These are phyloP conservation scores for Ips typographus DNA, from an alignment of 1,140 invertebrate species.

Conservation along the genomic window DNA sequence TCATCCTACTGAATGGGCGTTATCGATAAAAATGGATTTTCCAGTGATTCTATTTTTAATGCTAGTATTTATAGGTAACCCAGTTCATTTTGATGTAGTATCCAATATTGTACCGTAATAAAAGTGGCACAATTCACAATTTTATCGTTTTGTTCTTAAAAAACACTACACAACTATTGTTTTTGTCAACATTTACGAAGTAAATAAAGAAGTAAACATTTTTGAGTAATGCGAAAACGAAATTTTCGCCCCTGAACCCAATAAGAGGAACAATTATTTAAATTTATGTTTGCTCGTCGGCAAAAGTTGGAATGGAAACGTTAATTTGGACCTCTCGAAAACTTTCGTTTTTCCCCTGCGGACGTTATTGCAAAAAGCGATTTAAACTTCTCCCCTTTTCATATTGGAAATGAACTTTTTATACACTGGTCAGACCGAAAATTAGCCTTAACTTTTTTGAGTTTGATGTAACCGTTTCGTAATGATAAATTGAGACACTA, in stretches of 20 bases:
- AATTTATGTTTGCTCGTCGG: constrained; percentile 1
- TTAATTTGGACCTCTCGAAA: constrained; percentile 4
- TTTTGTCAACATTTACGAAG: no score
- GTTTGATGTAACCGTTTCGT: no score
- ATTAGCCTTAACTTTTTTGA: not conserved
- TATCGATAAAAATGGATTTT: not conserved
- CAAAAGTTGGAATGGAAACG: constrained; percentile 5
- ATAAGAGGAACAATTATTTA: constrained; percentile 1
- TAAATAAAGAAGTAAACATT: no score
- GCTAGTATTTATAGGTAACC: constrained; percentile 9
- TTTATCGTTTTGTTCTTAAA: not conserved
- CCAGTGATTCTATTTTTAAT: constrained; percentile 10
- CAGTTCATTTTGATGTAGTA: constrained; percentile 8
- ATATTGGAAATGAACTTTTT: constrained; percentile 3
- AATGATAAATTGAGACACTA: no score
- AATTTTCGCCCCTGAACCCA: no score
- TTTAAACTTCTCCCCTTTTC: not conserved
- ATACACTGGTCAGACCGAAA: not conserved
- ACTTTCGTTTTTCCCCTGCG: not conserved
- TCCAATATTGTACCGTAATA: constrained; percentile 5
- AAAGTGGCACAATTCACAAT: not conserved
- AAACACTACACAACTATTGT: no score
- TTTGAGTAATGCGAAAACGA: no score
- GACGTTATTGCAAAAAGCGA: not conserved
- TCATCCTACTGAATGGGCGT: no score